A percentile compares a stretch with the other conserved stretches of the same genome.
These are phyloP conservation scores for Ageneiosus marmoratus DNA, from an alignment of 2,113 vertebrate genomes.

Conservation along the genomic window DNA sequence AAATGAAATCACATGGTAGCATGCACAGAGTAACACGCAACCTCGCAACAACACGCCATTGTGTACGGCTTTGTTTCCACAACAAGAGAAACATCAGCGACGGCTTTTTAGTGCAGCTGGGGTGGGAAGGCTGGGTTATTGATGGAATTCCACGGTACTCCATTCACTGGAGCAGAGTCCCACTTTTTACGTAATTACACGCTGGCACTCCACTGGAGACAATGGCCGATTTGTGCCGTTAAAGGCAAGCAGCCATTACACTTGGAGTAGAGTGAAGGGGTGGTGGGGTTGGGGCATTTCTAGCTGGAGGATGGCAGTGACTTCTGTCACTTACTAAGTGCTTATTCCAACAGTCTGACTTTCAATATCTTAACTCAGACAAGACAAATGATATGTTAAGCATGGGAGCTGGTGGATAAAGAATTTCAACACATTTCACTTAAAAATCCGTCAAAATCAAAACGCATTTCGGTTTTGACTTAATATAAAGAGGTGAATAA, in stretches of 20 bases:
- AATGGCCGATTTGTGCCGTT: slow-evolving; percentile 32
- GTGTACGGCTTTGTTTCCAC: slow-evolving; percentile 41
- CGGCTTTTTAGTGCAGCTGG: slow-evolving; percentile 28
- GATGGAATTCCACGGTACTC: slow-evolving; percentile 24
- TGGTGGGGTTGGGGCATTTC: neutral
- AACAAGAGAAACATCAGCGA: slow-evolving; percentile 40
- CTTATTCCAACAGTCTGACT: neutral
- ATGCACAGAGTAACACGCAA: slow-evolving; percentile 29
- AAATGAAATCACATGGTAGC: slow-evolving; percentile 28
- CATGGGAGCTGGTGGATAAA: neutral
- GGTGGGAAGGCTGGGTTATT: slow-evolving; percentile 30
- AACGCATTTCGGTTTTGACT: neutral
- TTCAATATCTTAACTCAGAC: neutral
- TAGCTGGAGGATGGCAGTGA: neutral
- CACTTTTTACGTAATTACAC: slow-evolving; percentile 38
- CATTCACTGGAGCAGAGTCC: slow-evolving; percentile 18
- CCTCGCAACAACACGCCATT: slow-evolving; percentile 26
- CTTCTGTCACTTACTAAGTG: neutral
- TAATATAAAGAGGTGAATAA: neutral
- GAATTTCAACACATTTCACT: neutral
- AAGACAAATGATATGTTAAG: neutral
- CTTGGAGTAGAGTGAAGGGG: neutral
- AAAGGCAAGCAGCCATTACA: neutral
- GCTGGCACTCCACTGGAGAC: slow-evolving; percentile 31
- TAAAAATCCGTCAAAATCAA: no score